These are phyloP conservation scores for Pyrgus malvae DNA, from an alignment of 2,888 invertebrate genomes.

Conservation along the genomic window DNA sequence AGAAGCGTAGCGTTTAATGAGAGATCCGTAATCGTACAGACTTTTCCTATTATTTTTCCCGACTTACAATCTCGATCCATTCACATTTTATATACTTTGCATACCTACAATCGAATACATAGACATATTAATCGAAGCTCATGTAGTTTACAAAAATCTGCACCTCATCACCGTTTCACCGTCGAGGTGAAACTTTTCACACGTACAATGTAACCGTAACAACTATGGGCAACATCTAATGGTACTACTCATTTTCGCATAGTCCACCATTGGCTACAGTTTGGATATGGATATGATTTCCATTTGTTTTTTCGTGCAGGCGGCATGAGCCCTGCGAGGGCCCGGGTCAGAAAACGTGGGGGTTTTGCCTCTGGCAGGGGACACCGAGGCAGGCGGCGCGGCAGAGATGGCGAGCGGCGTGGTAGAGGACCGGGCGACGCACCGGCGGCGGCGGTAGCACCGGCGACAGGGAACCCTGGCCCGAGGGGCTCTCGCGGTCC, in stretches of 20 bases:
- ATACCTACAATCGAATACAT: slow-evolving; percentile 48
- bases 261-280: slow-evolving; percentile 64
- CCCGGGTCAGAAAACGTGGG: slow-evolving; percentile 63
- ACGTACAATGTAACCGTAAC: slow-evolving; percentile 22
- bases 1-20: slow-evolving; percentile 67
- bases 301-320: slow-evolving; percentile 69
- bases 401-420: slow-evolving; percentile 65
- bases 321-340: slow-evolving; percentile 57
- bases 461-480: slow-evolving; percentile 64
- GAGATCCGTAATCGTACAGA: slow-evolving; percentile 42
- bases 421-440: slow-evolving; percentile 59
- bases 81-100: slow-evolving; percentile 40
- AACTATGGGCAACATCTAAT: slow-evolving; percentile 27
- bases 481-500: slow-evolving; percentile 50
- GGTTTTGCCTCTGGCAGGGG: slow-evolving; percentile 54
- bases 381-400: slow-evolving; percentile 62
- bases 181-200: slow-evolving; percentile 40
- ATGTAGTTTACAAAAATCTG: slow-evolving; percentile 62
- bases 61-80: slow-evolving; percentile 30
- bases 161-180: slow-evolving; percentile 59
- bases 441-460: slow-evolving; percentile 59
- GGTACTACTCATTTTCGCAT: slow-evolving; percentile 50
- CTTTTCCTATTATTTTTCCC: slow-evolving; percentile 29
- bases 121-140: slow-evolving; percentile 68
- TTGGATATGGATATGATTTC: slow-evolving; percentile 62